Percentiles rank a stretch among this genome's conserved stretches.
Conservation (phyloP, 53 echinoderm and acorn worm genomes). For the Henricia sp. region DNA sequence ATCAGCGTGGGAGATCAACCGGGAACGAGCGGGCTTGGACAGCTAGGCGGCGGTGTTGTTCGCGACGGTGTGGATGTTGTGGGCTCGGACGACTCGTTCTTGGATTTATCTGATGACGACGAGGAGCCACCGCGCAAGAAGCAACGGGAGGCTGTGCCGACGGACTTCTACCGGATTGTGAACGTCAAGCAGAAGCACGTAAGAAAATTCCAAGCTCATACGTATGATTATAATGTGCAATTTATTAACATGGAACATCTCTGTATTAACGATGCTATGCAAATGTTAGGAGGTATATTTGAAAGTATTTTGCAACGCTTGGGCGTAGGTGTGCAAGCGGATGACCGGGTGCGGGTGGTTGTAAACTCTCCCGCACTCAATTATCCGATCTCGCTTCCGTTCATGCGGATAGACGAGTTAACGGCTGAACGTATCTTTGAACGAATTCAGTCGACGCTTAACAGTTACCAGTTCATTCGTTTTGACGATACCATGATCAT, state of each 20-base stretch:
- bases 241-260: neutral
- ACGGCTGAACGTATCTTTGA: neutral
- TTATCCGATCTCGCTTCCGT: constrained; percentile 12
- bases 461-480: constrained; percentile 25
- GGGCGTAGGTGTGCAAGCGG: neutral
- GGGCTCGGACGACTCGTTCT: no score
- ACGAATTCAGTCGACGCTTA: neutral
- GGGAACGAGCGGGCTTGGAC: no score
- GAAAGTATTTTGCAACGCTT: neutral
- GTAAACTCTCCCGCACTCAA: constrained; percentile 14
- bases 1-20: no score
- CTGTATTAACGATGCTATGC: neutral
- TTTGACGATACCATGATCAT: constrained; percentile 28
- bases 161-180: neutral
- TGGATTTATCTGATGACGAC: no score
- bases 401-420: constrained; percentile 15
- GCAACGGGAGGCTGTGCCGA: neutral
- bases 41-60: no score
- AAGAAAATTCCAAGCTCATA: neutral
- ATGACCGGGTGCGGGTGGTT: constrained; percentile 26
- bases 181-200: constrained; percentile 6
- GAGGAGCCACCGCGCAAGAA: neutral
- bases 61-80: no score
- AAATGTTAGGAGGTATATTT: neutral
- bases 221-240: constrained; percentile 4